These are phyloP conservation scores for Melipona quadrifasciata DNA, from an alignment of 1,140 invertebrate genomes.

Conservation along the genomic window DNA sequence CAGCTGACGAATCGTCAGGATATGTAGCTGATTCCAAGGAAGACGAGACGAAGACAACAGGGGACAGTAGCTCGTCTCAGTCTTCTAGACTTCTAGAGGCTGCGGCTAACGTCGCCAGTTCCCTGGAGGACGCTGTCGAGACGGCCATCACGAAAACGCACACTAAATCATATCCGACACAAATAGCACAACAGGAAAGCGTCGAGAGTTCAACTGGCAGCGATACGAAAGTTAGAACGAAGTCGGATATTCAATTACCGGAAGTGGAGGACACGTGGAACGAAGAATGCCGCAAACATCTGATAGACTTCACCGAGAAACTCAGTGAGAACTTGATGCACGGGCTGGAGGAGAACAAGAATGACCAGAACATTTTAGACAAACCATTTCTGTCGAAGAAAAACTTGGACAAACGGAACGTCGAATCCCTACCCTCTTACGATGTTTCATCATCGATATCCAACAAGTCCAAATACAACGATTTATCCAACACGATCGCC, in stretches of 20 bases:
- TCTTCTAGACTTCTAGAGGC: conserved; percentile 84
- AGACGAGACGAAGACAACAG: neutral
- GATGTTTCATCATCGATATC: neutral
- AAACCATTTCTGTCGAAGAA: conserved; percentile 13
- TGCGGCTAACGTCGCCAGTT: conserved; percentile 85
- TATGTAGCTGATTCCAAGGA: conserved; percentile 30
- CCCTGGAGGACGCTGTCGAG: conserved; percentile 87
- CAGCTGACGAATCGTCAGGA: conserved; percentile 25
- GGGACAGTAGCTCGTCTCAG: conserved; percentile 63
- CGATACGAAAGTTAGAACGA: neutral
- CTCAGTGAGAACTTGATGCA: conserved; percentile 87
- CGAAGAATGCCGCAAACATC: conserved; percentile 85
- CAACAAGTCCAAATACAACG: conserved; percentile 21
- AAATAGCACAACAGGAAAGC: conserved; percentile 28
- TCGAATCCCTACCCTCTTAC: conserved; percentile 5
- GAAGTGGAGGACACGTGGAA: conserved; percentile 82
- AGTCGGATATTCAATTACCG: conserved; percentile 47
- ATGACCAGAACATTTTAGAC: conserved; percentile 51
- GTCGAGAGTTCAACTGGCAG: neutral
- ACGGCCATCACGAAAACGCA: conserved; percentile 79
- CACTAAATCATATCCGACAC: conserved; percentile 8
- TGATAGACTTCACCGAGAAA: conserved; percentile 90
- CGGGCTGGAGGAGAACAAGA: conserved; percentile 62
- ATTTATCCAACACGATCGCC: conserved; percentile 62
- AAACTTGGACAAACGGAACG: neutral